Percentiles rank a stretch among this genome's conserved stretches.
Conservation (phyloP, 2,113 vertebrate species). For the Cyanoramphus novaezelandiae region DNA sequence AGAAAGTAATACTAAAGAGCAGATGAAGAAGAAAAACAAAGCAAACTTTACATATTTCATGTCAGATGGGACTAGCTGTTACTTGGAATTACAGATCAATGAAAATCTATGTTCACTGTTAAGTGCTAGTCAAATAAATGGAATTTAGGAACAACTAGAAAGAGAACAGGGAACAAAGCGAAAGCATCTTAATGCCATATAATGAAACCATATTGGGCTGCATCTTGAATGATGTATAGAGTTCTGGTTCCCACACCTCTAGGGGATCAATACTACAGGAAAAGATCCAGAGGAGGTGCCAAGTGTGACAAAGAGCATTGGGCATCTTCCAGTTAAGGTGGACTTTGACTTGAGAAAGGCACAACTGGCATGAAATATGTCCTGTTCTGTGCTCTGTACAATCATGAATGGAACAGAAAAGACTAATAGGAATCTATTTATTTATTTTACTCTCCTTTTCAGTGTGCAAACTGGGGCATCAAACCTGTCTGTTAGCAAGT, state of each 20-base stretch:
- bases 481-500: not conserved
- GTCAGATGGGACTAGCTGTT: not conserved
- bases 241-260: not conserved
- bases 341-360: not conserved
- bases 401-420: not conserved
- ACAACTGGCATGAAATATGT: not conserved
- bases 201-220: not conserved
- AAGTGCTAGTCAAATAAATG: not conserved
- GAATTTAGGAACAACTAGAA: not conserved
- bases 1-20: not conserved
- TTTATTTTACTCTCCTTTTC: not conserved
- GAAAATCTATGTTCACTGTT: not conserved
- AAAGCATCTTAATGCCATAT: not conserved
- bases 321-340: not conserved
- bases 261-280: not conserved
- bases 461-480: not conserved
- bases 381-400: not conserved
- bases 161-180: not conserved
- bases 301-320: not conserved
- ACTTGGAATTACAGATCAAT: not conserved
- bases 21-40: not conserved
- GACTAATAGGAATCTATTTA: not conserved
- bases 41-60: not conserved
- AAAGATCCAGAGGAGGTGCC: not conserved
- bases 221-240: not conserved